Evolutionary conservation across 2,797 vertebrate genomes (phyloP).

Genomic region (Pelochelys cantorii): DNA sequence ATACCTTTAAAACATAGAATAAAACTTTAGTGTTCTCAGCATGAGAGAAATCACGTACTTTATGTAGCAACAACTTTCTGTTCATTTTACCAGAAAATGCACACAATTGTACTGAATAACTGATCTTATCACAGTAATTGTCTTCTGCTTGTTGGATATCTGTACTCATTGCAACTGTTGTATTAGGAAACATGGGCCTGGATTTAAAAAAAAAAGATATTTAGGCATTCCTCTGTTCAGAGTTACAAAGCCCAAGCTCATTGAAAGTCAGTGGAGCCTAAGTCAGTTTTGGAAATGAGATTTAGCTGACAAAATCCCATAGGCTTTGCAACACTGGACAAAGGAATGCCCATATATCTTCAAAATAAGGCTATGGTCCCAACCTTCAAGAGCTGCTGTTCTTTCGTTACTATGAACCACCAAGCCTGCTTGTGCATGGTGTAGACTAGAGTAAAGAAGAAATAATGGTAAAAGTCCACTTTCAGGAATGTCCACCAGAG

Average conservation of each 20-base stretch:
- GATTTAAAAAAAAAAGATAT: background rate
- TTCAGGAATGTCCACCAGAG: background rate
- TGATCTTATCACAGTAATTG: background rate
- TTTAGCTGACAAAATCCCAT: background rate
- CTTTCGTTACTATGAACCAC: background rate
- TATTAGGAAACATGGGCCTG: background rate
- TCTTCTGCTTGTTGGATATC: background rate
- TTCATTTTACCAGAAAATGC: slow-evolving; percentile 1
- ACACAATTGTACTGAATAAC: background rate
- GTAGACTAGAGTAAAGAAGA: background rate
- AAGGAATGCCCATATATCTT: background rate
- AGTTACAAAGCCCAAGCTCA: background rate
- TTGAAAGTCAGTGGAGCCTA: background rate
- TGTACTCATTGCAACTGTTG: background rate
- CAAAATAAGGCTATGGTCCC: background rate
- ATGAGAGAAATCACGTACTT: background rate
- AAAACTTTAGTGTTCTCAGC: background rate
- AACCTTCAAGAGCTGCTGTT: background rate
- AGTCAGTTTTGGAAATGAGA: background rate
- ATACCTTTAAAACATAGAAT: background rate
- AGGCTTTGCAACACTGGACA: background rate
- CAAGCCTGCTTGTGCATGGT: background rate
- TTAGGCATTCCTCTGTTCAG: background rate
- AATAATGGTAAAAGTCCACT: background rate
- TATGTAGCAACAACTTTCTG: background rate